A percentile compares a stretch with the other conserved stretches of the same genome.
These are phyloP conservation scores for Eleutherodactylus coqui DNA, from an alignment of 2,797 vertebrate species.

Conservation along the genomic window DNA sequence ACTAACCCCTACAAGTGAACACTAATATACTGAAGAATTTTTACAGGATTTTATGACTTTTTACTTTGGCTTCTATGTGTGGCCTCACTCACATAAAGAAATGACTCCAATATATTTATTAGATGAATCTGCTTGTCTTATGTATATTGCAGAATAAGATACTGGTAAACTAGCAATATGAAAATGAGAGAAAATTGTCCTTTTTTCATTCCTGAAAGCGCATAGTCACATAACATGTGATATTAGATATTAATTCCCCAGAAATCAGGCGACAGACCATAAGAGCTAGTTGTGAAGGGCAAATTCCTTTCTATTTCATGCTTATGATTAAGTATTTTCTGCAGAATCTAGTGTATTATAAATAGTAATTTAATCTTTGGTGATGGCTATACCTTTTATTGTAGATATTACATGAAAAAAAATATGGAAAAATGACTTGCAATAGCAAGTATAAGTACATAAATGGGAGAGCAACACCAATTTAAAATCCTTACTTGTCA, in stretches of 20 bases:
- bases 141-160: not conserved
- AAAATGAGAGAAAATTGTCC: slow-evolving; percentile 12
- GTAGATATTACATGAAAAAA: slow-evolving; percentile 32
- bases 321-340: slow-evolving; percentile 52
- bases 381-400: slow-evolving; percentile 43
- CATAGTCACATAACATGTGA: not conserved
- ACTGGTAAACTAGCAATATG: not conserved
- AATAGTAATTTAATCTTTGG: slow-evolving; percentile 43
- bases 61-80: no score
- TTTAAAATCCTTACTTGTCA: slow-evolving; percentile 56
- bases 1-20: no score
- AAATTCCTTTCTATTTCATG: slow-evolving; percentile 37
- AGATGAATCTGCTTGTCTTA: not conserved
- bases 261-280: not conserved
- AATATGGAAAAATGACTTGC: slow-evolving; percentile 34
- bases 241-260: slow-evolving; percentile 27
- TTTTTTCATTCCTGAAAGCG: not conserved
- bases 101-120: no score
- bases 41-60: no score
- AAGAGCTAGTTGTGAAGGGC: slow-evolving; percentile 51
- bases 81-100: no score
- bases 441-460: slow-evolving; percentile 42
- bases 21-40: no score
- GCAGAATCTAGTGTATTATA: slow-evolving; percentile 36
- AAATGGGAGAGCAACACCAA: slow-evolving; percentile 55